These are phyloP conservation scores for Junonia oenone DNA, from an alignment of 2,888 invertebrate genomes.

Conservation along the genomic window DNA sequence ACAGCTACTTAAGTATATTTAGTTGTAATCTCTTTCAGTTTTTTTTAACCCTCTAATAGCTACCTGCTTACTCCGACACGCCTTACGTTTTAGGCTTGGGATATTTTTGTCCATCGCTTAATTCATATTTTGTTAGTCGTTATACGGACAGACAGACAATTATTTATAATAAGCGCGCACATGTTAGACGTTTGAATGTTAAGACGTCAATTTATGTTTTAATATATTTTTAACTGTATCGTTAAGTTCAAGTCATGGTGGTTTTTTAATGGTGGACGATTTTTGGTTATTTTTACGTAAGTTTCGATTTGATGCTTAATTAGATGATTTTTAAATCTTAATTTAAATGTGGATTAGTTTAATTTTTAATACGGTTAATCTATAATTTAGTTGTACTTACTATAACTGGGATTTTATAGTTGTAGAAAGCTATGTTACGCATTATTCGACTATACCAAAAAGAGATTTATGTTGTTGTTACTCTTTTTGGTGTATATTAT, in stretches of 20 bases:
- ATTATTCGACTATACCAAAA: no score
- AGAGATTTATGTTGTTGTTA: no score
- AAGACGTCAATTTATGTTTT: conserved; percentile 12
- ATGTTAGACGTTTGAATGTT: conserved; percentile 18
- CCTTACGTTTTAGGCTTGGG: conserved; percentile 6
- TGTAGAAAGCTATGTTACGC: no score
- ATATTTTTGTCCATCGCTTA: conserved; percentile 20
- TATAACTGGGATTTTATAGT: no score
- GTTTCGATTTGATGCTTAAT: no score
- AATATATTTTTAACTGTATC: neutral
- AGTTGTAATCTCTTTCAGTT: neutral
- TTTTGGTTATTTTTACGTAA: no score
- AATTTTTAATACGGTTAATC: neutral
- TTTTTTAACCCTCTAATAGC: conserved; percentile 7
- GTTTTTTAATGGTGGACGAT: neutral
- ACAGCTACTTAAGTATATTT: neutral
- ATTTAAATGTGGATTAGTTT: no score
- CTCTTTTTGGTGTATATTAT: no score
- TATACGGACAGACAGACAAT: conserved; percentile 18
- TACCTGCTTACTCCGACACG: conserved; percentile 12
- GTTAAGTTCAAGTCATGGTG: neutral
- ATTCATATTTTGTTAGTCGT: no score
- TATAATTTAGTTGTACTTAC: neutral
- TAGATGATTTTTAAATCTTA: neutral
- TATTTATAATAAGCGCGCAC: conserved; percentile 20